Percentiles rank a stretch among this genome's conserved stretches.
These are phyloP conservation scores for Plagodis dolabraria DNA, from an alignment of 2,888 invertebrate genomes.

Conservation along the genomic window DNA sequence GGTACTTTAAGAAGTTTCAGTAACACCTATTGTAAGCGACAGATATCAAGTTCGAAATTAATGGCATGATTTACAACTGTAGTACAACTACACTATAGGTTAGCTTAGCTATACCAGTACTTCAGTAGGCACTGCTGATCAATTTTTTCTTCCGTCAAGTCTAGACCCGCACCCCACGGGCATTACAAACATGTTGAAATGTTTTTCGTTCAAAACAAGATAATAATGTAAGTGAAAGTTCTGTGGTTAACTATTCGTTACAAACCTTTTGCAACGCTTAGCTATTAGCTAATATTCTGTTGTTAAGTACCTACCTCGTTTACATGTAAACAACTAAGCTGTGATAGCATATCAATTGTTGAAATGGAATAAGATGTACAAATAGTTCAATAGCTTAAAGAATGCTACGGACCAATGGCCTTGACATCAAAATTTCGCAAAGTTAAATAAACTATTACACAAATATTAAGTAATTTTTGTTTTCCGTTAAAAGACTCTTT, in stretches of 20 bases:
- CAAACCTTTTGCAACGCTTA: conserved; percentile 32
- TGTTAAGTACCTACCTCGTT: conserved; percentile 7
- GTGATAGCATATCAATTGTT: background rate
- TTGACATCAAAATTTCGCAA: conserved; percentile 22
- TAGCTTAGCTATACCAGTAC: too few relatives aligned
- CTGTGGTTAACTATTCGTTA: conserved; percentile 34
- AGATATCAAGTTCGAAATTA: too few relatives aligned
- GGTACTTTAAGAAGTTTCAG: too few relatives aligned
- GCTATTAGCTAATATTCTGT: conserved; percentile 26
- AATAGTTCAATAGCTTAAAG: background rate
- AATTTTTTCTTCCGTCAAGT: too few relatives aligned
- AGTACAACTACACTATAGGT: too few relatives aligned
- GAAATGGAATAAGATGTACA: background rate
- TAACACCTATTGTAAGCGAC: too few relatives aligned
- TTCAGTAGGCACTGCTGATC: too few relatives aligned
- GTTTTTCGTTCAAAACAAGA: conserved; percentile 25
- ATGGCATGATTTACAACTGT: too few relatives aligned
- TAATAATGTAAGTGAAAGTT: conserved; percentile 31
- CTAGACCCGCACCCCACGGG: background rate
- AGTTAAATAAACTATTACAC: conserved; percentile 17
- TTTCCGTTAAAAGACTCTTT: conserved; percentile 9
- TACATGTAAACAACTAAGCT: conserved; percentile 9
- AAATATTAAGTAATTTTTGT: conserved; percentile 20
- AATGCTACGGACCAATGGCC: conserved; percentile 15
- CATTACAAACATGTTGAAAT: conserved; percentile 8